Conservation (phyloP, 35 echinoderm and acorn worm genomes). For the Stichopus chloronotus region DNA sequence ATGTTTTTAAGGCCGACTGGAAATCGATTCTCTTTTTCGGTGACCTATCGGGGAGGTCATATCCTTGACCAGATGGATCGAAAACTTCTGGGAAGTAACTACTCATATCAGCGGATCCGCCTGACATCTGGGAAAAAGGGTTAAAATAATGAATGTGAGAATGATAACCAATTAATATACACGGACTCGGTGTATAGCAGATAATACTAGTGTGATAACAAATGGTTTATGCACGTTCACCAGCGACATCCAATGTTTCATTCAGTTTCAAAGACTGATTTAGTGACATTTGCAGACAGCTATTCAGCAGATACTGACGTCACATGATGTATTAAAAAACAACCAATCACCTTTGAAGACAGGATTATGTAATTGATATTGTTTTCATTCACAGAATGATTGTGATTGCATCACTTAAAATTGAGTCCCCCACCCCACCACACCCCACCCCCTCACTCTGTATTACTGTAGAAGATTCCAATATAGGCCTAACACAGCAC, state of each 20-base stretch:
- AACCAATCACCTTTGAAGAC: too few relatives aligned
- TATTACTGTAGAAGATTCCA: too few relatives aligned
- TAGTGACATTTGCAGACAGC: not conserved
- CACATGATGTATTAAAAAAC: too few relatives aligned
- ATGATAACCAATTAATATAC: too few relatives aligned
- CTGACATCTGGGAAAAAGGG: not conserved
- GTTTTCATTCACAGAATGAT: too few relatives aligned
- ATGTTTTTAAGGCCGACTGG: not conserved
- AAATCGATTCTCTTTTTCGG: too few relatives aligned
- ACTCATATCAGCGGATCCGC: not conserved
- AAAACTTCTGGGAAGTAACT: not conserved
- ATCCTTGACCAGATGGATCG: conserved; percentile 20
- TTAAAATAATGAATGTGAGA: not conserved
- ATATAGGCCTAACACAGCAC: too few relatives aligned
- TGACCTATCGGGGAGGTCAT: not conserved
- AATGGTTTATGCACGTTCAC: not conserved
- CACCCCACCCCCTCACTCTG: too few relatives aligned
- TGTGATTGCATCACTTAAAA: too few relatives aligned
- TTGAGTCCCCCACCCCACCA: too few relatives aligned
- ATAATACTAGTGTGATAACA: not conserved
- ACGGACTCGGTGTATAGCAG: not conserved
- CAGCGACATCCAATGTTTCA: not conserved
- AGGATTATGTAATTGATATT: too few relatives aligned
- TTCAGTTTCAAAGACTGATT: not conserved
- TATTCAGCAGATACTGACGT: too few relatives aligned